Conservation (phyloP, 2,113 vertebrate species). For the Chamaea fasciata region DNA sequence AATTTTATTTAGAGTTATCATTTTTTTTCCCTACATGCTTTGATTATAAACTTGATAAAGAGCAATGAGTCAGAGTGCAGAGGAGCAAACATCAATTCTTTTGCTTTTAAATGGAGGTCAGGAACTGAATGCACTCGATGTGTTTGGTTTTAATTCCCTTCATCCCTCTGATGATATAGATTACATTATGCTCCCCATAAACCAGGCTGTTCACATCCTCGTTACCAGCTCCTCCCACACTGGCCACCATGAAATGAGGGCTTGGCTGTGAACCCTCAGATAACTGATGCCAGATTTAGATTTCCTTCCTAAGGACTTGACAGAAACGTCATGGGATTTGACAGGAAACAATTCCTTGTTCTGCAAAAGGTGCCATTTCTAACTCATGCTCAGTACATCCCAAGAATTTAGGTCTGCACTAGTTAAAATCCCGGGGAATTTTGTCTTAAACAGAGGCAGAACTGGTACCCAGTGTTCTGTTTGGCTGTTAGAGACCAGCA, state of each 20-base stretch:
- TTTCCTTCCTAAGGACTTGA: background rate
- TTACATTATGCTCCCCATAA: background rate
- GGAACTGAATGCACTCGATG: background rate
- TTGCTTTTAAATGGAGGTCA: background rate
- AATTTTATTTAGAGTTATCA: background rate
- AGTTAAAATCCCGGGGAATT: background rate
- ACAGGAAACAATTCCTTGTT: background rate
- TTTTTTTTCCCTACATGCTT: background rate
- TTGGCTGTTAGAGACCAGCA: background rate
- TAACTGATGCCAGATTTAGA: background rate
- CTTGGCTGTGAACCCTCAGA: background rate
- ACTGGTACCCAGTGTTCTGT: background rate
- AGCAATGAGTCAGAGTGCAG: background rate
- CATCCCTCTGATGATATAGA: background rate
- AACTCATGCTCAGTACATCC: background rate
- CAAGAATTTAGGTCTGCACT: background rate
- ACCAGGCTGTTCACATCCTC: background rate
- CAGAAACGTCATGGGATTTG: background rate
- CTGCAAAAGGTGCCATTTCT: background rate
- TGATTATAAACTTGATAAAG: background rate
- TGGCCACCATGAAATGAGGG: background rate
- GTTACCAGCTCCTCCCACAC: background rate
- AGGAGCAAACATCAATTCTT: background rate
- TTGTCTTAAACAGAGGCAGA: background rate
- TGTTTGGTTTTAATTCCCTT: conserved; percentile 42